Conservation (phyloP, 2,113 vertebrate species). For the Shinisaurus crocodilurus region DNA sequence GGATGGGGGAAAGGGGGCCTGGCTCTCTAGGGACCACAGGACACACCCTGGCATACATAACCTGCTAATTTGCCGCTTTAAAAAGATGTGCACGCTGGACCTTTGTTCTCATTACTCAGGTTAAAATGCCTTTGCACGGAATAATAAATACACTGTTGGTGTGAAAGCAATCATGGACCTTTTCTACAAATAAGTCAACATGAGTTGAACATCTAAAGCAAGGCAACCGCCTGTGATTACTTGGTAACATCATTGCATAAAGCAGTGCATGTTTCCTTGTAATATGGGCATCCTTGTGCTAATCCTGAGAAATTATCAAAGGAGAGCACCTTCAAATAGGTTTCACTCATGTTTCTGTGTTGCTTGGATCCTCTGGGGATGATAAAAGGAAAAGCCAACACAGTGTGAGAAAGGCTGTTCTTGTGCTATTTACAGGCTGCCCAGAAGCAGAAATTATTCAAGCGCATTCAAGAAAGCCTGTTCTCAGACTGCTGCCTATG, state of each 20-base stretch:
- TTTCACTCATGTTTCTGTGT: not conserved
- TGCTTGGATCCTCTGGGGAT: not conserved
- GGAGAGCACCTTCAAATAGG: not conserved
- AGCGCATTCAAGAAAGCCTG: not conserved
- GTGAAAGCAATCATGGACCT: not conserved
- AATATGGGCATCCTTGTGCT: too few species aligned
- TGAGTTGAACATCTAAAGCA: not conserved
- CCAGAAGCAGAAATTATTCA: constrained; percentile 13
- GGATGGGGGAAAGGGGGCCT: too few species aligned
- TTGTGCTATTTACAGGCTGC: constrained; percentile 19
- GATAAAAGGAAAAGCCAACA: not conserved
- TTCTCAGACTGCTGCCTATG: not conserved
- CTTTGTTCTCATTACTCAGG: not conserved
- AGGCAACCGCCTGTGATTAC: not conserved
- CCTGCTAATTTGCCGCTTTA: not conserved
- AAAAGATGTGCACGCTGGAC: not conserved
- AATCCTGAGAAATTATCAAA: not conserved
- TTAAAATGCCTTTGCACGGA: not conserved
- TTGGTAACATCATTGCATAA: not conserved
- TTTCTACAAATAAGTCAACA: not conserved
- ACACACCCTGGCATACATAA: too few species aligned
- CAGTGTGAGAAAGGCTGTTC: not conserved
- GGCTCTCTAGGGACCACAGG: too few species aligned
- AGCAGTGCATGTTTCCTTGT: not conserved
- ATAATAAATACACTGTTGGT: not conserved